Percentiles rank a stretch among this genome's conserved stretches.
Evolutionary conservation across 2,113 vertebrate species (phyloP).

Genomic region (Ellobius talpinus): DNA sequence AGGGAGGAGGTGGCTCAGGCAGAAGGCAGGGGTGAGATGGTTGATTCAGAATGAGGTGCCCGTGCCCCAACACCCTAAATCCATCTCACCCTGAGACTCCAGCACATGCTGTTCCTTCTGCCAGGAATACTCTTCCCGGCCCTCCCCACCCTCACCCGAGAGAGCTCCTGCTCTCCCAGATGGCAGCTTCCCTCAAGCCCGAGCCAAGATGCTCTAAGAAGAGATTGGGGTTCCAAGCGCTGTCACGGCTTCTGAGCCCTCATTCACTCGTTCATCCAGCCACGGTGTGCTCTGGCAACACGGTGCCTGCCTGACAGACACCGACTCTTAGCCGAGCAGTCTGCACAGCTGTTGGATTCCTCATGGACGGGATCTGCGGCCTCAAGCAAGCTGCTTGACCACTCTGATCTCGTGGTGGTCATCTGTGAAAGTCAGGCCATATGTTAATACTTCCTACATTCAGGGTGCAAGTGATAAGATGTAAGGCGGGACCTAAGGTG

Average conservation of each 20-base stretch:
- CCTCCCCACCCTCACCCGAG: background rate
- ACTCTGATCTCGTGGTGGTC: background rate
- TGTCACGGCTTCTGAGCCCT: background rate
- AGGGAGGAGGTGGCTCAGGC: background rate
- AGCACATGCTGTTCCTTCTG: background rate
- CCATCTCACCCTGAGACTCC: background rate
- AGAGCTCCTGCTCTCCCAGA: background rate
- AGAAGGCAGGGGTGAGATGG: background rate
- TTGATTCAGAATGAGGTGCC: background rate
- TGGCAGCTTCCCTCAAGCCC: background rate
- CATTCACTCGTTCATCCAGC: background rate
- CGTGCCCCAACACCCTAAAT: background rate
- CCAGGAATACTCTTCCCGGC: background rate
- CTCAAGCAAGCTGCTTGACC: background rate
- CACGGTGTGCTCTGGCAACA: background rate
- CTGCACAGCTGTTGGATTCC: too few species aligned
- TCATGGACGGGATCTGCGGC: background rate
- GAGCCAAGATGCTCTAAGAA: background rate
- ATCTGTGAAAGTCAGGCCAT: background rate
- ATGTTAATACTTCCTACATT: background rate
- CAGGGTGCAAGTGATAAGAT: background rate
- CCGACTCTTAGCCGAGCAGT: background rate
- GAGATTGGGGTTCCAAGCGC: background rate
- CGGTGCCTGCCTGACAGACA: rapidly evolving
- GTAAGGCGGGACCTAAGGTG: background rate